These are phyloP conservation scores for Tretioscincus oriximinensis DNA, from an alignment of 2,113 vertebrate species.

Conservation along the genomic window DNA sequence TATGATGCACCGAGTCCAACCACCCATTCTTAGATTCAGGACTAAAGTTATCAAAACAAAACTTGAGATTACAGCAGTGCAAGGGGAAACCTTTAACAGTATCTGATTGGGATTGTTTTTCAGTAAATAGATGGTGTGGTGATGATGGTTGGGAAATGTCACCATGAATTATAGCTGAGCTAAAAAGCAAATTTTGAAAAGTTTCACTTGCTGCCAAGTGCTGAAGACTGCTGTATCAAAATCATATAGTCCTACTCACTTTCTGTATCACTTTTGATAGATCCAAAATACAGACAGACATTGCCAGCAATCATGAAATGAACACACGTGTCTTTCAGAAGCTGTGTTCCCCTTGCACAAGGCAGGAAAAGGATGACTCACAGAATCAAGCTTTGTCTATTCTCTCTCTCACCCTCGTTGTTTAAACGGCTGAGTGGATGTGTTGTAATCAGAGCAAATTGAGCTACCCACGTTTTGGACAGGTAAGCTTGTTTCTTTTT, in stretches of 20 bases:
- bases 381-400: not conserved
- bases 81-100: not conserved
- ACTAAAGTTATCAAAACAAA: accelerated
- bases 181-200: not conserved
- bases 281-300: not conserved
- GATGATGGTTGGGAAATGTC: conserved; percentile 2
- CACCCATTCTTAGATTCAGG: not conserved
- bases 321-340: conserved; percentile 31
- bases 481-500: conserved; percentile 55
- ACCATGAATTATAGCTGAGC: not conserved
- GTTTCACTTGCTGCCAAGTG: conserved; percentile 34
- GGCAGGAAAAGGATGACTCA: conserved; percentile 24
- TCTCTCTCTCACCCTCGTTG: not conserved
- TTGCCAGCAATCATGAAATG: conserved; percentile 44
- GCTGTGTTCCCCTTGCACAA: conserved; percentile 12
- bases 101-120: not conserved
- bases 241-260: conserved; percentile 13
- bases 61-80: not conserved
- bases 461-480: conserved; percentile 25
- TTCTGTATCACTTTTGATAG: conserved; percentile 27
- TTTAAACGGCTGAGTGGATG: conserved; percentile 1
- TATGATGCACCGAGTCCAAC: not conserved
- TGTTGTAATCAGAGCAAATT: not conserved
- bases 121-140: too few species aligned
- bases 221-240: conserved; percentile 60